Base-by-base conservation (phyloP, 1,140 invertebrate genomes). In the Eriocheir sinensis region DNA sequence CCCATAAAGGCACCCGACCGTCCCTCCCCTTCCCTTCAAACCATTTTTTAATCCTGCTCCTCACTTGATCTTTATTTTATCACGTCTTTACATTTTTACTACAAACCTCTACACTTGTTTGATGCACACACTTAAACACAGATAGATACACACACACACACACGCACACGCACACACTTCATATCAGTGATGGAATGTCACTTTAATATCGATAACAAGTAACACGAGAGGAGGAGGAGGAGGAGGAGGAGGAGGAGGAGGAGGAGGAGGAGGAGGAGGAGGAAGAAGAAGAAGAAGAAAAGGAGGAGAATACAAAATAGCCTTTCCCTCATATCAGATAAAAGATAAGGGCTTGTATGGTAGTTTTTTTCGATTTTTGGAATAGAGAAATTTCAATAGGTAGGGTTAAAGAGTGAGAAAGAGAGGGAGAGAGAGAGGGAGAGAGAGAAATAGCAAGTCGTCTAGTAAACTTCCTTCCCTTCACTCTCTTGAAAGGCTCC, bases 151-250 rank as follows among this genome's bases (percentile, higher is more conserved):
- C 48, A 53, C 48, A 53, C 48, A 53, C 48, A 53, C 48, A 53
- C 48, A 53, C 48, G 21, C 48, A 53, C 48, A 53, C 48, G 21
- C 48, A 53, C 48, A 53, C 48, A 21, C 21, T 72, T n/a, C 60
- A 72, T 72, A 72, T 72, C 60, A n/a, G 12, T 72, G 60, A 72
- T 72, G 60, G 60, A 72, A 12, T 72, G 60, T n/a, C 60, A 72
- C n/a, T 72, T 72, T 72, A 72, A n/a, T 72, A 72, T 72, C 60
- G 60, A 72, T 72, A 72, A 72, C 60, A 72, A 72, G 60, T 72
- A 72, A 72, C 60, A 72, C 60, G 17, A n/a, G 27, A n/a, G 60
- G n/a, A 8, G 60, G n/a, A n/a, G 8, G 21, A n/a, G 60, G 21
- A 21, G 21, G 21, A 21, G 60, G 21, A n/a, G 60, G 21, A n/a